Evolutionary conservation across 2,888 invertebrate species (phyloP), one percentile per base, ranked within the genome.

Genomic region (Anticlea derivata): DNA sequence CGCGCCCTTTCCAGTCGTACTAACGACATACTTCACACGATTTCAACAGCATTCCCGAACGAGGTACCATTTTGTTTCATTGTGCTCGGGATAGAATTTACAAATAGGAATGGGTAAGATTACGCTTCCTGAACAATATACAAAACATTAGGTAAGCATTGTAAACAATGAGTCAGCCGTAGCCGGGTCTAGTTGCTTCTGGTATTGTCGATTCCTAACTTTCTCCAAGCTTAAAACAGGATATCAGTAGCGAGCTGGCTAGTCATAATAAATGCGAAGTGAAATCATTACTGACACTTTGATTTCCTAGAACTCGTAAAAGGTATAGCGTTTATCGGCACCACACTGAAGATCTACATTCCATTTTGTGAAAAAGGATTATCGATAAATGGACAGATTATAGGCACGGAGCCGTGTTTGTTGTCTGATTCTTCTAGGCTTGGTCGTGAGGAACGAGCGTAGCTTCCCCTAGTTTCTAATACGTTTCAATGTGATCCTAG

Each of bases 21-120:
- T 69, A 71, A 73, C 73, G 72, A 73, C 71, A 75, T 60, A 75
- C 78, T 80, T 78, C 68, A 72, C 72, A 73, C 66, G 64, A 74
- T 78, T 80, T 79, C 68, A 69, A 74, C 66, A 54, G 65, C 74
- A 72, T 77, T 77, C 69, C 66, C 66, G 60, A 65, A 72, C 66
- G 41, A 44, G 17, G 39, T 30, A 46, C 40, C 49, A 49, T 35
- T 51, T 47, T 44, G 47, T 50, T 46, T 29, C 29, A 45, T 52
- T 50, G 44, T 54, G 29, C 44, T 47, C 29, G 13, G 38, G 13
- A 40, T 10, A 30, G 12, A 43, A 35, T 38, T 34, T 27, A 38
- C 37, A 43, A 44, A 50, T 50, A 44, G 38, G 4, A 38, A 10
- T 12, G 10, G 24, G n/a, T 41, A 41, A 13, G 5, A 41, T 43